Conservation (phyloP, 2,888 invertebrate genomes). For the Adelognathus sp. region DNA sequence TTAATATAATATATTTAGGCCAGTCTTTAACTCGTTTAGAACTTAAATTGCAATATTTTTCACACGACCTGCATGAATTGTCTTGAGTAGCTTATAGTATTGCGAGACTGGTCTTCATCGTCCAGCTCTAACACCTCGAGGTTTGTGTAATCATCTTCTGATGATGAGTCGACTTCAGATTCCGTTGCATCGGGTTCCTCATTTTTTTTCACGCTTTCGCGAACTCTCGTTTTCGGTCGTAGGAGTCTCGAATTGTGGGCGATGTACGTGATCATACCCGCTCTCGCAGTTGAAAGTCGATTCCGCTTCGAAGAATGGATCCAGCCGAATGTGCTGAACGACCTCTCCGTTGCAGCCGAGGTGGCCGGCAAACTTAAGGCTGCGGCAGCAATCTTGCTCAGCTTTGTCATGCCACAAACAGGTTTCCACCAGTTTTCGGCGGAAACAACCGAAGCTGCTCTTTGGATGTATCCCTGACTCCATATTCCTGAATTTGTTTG, state of each 20-base stretch:
- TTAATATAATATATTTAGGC: too few relatives aligned
- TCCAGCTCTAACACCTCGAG: too few relatives aligned
- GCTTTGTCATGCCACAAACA: neutral
- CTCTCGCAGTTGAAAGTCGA: slow-evolving; percentile 1
- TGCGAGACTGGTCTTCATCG: too few relatives aligned
- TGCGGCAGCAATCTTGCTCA: neutral
- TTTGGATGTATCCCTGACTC: neutral
- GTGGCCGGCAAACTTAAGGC: slow-evolving; percentile 8
- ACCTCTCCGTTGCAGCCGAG: slow-evolving; percentile 30
- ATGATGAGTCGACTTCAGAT: neutral
- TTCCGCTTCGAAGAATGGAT: slow-evolving; percentile 19
- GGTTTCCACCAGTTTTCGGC: slow-evolving; percentile 17
- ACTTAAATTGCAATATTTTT: too few relatives aligned
- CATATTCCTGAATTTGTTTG: neutral
- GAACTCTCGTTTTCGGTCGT: neutral
- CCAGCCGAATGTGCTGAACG: slow-evolving; percentile 23
- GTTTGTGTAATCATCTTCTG: neutral
- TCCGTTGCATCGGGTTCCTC: neutral
- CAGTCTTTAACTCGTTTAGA: too few relatives aligned
- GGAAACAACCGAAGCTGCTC: neutral
- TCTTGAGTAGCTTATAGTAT: too few relatives aligned
- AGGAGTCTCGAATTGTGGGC: neutral
- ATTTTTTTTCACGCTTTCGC: neutral
- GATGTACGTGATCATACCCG: slow-evolving; percentile 6
- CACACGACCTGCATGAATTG: too few relatives aligned